phyloP scores from a whole-genome alignment of 1,140 invertebrate genomes.

The Drosophila ironensis region DNA sequence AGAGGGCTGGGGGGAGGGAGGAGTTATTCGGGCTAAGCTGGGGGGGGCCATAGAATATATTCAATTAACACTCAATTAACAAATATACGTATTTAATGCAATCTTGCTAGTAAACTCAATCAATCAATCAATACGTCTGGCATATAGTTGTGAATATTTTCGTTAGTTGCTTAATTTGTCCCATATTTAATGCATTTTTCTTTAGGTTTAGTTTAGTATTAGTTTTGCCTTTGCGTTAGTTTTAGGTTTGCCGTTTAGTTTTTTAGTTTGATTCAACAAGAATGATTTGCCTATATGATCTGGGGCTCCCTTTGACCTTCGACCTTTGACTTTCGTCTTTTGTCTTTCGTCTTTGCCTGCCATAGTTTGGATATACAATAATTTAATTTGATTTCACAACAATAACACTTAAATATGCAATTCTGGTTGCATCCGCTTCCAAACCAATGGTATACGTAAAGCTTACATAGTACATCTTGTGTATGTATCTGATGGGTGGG shows the following conservation, averaged over 20 bases:
- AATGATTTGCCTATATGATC: conserved; percentile 51
- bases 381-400: conserved; percentile 78
- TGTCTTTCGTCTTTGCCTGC: conserved; percentile 1
- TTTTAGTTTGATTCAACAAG: conserved; percentile 63
- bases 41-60: conserved; percentile 30
- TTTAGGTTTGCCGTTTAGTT: conserved; percentile 7
- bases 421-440: conserved; percentile 11
- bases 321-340: conserved; percentile 3
- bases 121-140: conserved; percentile 33
- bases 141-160: conserved; percentile 48
- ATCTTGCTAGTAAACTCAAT: conserved; percentile 66
- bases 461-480: conserved; percentile 7
- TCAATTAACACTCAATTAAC: conserved; percentile 73
- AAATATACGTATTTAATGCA: conserved; percentile 73
- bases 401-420: conserved; percentile 78
- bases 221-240: conserved; percentile 9
- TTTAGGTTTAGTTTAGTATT: conserved; percentile 1
- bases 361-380: conserved; percentile 58
- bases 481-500: conserved; percentile 17
- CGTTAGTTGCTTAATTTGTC: background rate
- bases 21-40: background rate
- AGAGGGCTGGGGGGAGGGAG: background rate
- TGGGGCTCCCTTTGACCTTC: too few relatives aligned
- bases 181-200: background rate
- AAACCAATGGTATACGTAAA: conserved; percentile 37